Percentiles rank a stretch among this genome's conserved stretches.
Conservation (phyloP, 2,113 vertebrate genomes). For the Labeo catla region DNA sequence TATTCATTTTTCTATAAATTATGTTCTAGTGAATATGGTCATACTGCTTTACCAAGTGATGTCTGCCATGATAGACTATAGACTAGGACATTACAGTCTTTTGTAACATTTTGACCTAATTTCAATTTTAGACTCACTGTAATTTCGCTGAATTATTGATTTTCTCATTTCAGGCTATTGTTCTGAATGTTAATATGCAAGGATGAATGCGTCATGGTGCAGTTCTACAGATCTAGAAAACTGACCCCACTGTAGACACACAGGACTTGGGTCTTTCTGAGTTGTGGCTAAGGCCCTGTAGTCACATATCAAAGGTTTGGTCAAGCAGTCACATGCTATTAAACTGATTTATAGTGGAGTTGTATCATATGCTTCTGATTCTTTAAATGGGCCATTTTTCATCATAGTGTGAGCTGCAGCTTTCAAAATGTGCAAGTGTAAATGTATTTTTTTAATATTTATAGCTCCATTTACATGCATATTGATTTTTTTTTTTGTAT, state of each 20-base stretch:
- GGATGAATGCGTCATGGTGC: not conserved
- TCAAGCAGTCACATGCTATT: slow-evolving; percentile 45
- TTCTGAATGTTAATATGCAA: not conserved
- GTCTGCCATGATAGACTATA: not conserved
- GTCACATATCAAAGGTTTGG: slow-evolving; percentile 38
- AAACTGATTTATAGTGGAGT: slow-evolving; percentile 44
- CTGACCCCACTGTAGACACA: not conserved
- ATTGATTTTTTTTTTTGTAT: slow-evolving; percentile 27
- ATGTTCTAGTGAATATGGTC: slow-evolving; percentile 8
- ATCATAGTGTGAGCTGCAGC: not conserved
- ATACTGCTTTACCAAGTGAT: not conserved
- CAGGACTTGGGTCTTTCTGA: not conserved
- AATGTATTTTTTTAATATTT: slow-evolving; percentile 8
- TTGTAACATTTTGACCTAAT: slow-evolving; percentile 5
- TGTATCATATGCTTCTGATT: slow-evolving; percentile 34
- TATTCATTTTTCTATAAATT: slow-evolving; percentile 5
- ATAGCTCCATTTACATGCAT: slow-evolving; percentile 44
- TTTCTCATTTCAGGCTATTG: not conserved
- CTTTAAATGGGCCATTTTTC: slow-evolving; percentile 34
- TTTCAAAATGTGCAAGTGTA: slow-evolving; percentile 14
- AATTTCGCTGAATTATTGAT: slow-evolving; percentile 12
- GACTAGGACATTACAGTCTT: not conserved
- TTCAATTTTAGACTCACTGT: not conserved
- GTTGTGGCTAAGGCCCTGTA: slow-evolving; percentile 12
- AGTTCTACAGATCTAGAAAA: not conserved